Conservation (phyloP, 1,140 invertebrate species). For the Brachystomella parvula region DNA sequence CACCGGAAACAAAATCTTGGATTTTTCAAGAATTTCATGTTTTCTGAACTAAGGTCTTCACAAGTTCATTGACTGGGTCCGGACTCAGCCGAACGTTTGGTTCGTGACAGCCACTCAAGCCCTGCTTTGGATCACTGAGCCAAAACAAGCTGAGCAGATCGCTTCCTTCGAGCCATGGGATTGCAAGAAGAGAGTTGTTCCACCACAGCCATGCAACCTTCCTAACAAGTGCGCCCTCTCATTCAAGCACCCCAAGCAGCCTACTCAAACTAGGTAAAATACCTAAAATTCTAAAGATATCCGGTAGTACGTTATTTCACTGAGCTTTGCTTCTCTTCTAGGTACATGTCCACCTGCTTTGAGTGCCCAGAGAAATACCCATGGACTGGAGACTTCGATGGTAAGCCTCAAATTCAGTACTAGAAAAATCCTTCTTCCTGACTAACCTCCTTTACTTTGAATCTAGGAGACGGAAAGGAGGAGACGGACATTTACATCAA, state of each 20-base stretch:
- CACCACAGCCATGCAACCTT: conserved; percentile 66
- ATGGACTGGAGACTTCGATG: conserved; percentile 73
- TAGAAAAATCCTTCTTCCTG: too few relatives aligned
- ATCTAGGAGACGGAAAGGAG: conserved; percentile 67
- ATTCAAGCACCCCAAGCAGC: conserved; percentile 61
- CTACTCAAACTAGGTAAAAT: conserved; percentile 57
- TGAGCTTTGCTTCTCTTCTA: conserved; percentile 38
- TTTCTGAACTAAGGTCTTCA: conserved; percentile 65
- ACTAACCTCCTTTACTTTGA: too few relatives aligned
- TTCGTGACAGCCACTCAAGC: conserved; percentile 85
- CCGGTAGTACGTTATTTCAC: conserved; percentile 7
- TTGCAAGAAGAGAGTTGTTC: conserved; percentile 60
- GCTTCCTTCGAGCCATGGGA: conserved; percentile 69
- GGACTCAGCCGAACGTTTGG: conserved; percentile 70
- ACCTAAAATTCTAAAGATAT: conserved; percentile 7
- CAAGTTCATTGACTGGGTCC: conserved; percentile 76
- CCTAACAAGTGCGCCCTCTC: conserved; percentile 74
- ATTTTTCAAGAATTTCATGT: not conserved
- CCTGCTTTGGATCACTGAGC: conserved; percentile 82
- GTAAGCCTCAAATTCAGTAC: too few relatives aligned
- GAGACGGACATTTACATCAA: conserved; percentile 72
- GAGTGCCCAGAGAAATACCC: conserved; percentile 80
- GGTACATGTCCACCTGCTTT: conserved; percentile 78
- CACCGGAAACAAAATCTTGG: not conserved
- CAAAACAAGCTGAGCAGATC: conserved; percentile 57